Conservation (phyloP, 2,113 vertebrate genomes). For the Hylia prasina region DNA sequence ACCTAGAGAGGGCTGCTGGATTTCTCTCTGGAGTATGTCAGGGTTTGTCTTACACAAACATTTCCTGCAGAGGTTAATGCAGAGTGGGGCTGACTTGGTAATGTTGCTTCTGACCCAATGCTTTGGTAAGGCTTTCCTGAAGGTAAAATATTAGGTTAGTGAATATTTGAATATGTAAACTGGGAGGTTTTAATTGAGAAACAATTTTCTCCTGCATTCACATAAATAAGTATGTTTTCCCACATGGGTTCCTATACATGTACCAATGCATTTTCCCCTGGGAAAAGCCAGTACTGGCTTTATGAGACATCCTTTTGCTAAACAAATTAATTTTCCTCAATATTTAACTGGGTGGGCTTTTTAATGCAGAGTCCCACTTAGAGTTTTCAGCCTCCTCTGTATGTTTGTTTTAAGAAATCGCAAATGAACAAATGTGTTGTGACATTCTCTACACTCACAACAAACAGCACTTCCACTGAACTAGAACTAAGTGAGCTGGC, state of each 20-base stretch:
- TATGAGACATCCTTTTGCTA: not conserved
- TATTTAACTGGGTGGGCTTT: not conserved
- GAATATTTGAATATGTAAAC: not conserved
- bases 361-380: not conserved
- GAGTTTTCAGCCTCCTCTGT: not conserved
- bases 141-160: not conserved
- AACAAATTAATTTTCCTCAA: not conserved
- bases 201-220: not conserved
- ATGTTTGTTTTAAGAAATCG: slow-evolving; percentile 8
- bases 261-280: not conserved
- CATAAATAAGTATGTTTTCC: slow-evolving; percentile 1
- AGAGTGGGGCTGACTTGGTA: not conserved
- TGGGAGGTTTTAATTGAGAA: not conserved
- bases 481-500: not conserved
- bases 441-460: not conserved
- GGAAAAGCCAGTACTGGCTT: not conserved
- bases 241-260: not conserved
- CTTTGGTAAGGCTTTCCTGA: not conserved
- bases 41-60: not conserved
- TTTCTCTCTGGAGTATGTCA: not conserved
- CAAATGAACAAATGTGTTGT: slow-evolving; percentile 1
- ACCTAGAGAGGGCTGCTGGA: not conserved
- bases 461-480: not conserved
- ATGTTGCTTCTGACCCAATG: not conserved
- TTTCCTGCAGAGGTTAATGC: not conserved